Conservation (phyloP, 2,113 vertebrate genomes). For the Fregetta grallaria region DNA sequence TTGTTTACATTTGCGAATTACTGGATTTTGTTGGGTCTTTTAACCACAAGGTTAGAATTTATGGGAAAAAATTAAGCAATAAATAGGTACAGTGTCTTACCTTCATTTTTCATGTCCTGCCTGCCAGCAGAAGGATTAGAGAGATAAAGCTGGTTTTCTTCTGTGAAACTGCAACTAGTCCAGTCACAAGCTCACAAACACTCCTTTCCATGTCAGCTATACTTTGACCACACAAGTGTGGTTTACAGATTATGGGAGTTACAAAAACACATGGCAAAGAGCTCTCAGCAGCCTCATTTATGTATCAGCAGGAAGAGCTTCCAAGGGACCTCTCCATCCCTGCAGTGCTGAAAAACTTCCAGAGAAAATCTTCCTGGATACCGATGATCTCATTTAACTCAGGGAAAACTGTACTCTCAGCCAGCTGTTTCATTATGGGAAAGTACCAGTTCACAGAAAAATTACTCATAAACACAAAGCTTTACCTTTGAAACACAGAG, state of each 20-base stretch:
- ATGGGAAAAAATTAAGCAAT: constrained; percentile 29
- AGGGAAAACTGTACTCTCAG: background rate
- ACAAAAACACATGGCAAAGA: constrained; percentile 29
- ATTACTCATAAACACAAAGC: background rate
- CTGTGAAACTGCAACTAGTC: constrained; percentile 15
- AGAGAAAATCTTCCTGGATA: constrained; percentile 30
- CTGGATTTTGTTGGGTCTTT: background rate
- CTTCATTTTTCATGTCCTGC: constrained; percentile 1
- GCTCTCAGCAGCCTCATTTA: background rate
- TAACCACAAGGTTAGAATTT: constrained; percentile 44
- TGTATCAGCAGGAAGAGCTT: constrained; percentile 33
- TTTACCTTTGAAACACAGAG: background rate
- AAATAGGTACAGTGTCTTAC: constrained; percentile 55
- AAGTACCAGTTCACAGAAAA: background rate
- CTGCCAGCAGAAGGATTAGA: constrained; percentile 55
- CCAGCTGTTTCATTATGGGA: background rate
- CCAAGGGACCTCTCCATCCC: constrained; percentile 51
- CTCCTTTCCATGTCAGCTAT: background rate
- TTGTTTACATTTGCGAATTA: constrained; percentile 42
- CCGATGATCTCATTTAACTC: background rate
- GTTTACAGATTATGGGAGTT: constrained; percentile 36
- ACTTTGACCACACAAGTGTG: constrained; percentile 36
- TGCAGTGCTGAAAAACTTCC: constrained; percentile 56
- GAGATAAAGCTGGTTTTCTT: constrained; percentile 61
- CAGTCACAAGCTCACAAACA: constrained; percentile 27